These are phyloP conservation scores for Batillaria attramentaria DNA, from an alignment of 1,140 invertebrate species.

Conservation along the genomic window DNA sequence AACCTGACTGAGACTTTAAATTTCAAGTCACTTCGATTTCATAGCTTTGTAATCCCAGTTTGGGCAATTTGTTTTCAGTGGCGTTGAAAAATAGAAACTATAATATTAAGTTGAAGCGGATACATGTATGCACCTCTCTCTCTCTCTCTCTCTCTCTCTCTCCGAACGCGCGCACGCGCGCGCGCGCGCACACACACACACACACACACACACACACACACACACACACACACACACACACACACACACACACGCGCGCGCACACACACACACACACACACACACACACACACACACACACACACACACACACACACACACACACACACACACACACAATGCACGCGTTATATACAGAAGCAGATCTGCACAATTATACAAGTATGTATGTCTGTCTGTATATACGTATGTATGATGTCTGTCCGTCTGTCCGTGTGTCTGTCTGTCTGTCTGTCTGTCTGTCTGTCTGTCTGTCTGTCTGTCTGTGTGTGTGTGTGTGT, in stretches of 20 bases:
- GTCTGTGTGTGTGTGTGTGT: not conserved
- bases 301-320: slow-evolving; percentile 2
- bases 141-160: too few species aligned
- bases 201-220: not conserved
- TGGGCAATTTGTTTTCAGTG: too few species aligned
- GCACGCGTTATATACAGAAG: not conserved
- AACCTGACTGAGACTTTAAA: too few species aligned
- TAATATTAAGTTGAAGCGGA: too few species aligned
- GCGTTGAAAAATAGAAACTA: too few species aligned
- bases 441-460: not conserved
- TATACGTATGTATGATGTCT: not conserved
- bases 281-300: slow-evolving; percentile 2
- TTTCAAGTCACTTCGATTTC: too few species aligned
- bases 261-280: not conserved
- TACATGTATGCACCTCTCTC: too few species aligned
- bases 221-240: not conserved
- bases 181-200: not conserved
- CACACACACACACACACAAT: slow-evolving; percentile 2
- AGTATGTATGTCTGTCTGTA: not conserved
- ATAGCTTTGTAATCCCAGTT: too few species aligned
- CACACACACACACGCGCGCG: not conserved
- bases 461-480: slow-evolving; percentile 2
- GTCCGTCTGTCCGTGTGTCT: not conserved
- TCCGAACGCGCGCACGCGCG: not conserved
- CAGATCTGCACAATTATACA: not conserved